phyloP scores from a whole-genome alignment of 1,140 invertebrate species.

The Paralvinella palmiformis region DNA sequence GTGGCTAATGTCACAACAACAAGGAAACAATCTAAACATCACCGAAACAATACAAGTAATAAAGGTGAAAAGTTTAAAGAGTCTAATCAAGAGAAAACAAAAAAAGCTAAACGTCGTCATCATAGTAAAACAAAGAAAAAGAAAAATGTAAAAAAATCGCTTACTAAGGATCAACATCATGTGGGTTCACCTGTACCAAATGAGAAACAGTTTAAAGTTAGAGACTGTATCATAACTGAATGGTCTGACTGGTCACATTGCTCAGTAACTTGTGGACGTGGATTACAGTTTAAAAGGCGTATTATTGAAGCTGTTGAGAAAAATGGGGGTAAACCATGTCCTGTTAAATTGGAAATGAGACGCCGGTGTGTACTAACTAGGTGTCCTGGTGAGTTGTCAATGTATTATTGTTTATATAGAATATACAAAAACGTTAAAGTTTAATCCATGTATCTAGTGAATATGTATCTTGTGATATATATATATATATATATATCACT shows the following conservation, averaged over 20 bases:
- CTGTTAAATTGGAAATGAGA: constrained; percentile 28
- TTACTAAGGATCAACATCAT: not conserved
- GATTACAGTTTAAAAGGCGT: constrained; percentile 47
- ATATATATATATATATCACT: not conserved
- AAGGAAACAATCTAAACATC: no score
- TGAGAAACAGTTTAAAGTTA: no score
- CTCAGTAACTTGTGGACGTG: constrained; percentile 44
- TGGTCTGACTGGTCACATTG: constrained; percentile 49
- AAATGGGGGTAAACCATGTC: constrained; percentile 36
- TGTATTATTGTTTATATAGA: no score
- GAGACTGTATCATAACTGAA: constrained; percentile 41
- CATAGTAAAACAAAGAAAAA: not conserved
- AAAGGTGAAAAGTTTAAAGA: not conserved
- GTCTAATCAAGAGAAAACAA: no score
- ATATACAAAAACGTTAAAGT: no score
- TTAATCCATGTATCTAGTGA: not conserved
- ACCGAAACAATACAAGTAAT: not conserved
- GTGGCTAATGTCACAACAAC: no score
- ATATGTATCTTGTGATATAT: not conserved
- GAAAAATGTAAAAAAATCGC: not conserved
- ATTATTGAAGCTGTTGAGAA: constrained; percentile 27
- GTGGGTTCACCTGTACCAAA: not conserved
- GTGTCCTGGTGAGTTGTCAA: constrained; percentile 4
- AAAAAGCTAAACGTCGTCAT: not conserved
- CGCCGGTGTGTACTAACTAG: constrained; percentile 28